phyloP scores from a whole-genome alignment of 2,113 vertebrate genomes.

The Centropus bengalensis region DNA sequence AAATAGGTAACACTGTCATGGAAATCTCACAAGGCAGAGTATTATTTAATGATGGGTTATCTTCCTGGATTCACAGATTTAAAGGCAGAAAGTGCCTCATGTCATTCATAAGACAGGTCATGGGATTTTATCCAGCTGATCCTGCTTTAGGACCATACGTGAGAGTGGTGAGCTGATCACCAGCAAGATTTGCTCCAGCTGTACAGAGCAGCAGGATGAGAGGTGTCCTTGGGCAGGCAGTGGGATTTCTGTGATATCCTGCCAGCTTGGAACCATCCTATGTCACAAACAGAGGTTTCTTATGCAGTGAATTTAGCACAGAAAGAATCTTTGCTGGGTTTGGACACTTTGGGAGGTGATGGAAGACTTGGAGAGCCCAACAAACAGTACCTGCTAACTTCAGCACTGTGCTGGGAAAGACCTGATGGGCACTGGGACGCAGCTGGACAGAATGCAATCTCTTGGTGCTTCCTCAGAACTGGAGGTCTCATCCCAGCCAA shows the following conservation, averaged over 20 bases:
- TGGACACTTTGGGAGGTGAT: neutral
- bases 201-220: neutral
- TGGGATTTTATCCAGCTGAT: neutral
- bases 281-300: neutral
- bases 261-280: neutral
- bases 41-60: neutral
- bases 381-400: neutral
- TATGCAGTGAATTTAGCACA: neutral
- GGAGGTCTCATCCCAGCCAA: neutral
- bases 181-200: neutral
- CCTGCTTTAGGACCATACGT: neutral
- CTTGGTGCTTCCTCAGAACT: neutral
- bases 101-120: neutral
- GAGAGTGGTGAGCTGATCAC: neutral
- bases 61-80: neutral
- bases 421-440: neutral
- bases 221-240: neutral
- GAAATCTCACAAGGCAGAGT: neutral
- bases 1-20: neutral
- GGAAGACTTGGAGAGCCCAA: neutral
- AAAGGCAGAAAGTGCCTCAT: neutral
- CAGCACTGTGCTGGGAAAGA: neutral
- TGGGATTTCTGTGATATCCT: neutral
- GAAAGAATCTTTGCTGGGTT: neutral
- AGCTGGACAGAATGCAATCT: neutral